Conservation (phyloP, 1,140 invertebrate genomes). For the Penaeus vannamei region DNA sequence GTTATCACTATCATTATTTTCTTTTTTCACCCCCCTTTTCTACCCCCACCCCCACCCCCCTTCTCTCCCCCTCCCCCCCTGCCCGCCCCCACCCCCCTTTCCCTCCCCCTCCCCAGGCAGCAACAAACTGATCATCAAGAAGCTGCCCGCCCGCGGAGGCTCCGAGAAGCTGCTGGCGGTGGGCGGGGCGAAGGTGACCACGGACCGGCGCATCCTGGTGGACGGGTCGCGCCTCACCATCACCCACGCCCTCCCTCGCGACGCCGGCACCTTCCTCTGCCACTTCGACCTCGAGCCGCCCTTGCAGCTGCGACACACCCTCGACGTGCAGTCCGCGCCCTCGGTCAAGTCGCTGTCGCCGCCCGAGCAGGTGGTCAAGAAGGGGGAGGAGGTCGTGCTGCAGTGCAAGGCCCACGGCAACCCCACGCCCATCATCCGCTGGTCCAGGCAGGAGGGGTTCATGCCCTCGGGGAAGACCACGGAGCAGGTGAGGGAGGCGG, state of each 20-base stretch:
- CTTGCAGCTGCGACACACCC: constrained; percentile 35
- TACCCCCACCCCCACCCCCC: no score
- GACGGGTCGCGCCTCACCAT: constrained; percentile 43
- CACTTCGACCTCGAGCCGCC: constrained; percentile 48
- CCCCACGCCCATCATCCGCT: constrained; percentile 46
- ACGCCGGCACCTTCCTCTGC: constrained; percentile 49
- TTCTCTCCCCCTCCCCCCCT: no score
- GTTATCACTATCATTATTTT: no score
- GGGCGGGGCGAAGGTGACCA: constrained; percentile 35
- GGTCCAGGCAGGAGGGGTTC: constrained; percentile 42
- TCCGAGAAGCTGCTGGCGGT: constrained; percentile 40
- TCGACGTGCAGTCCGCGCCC: constrained; percentile 47
- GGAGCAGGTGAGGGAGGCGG: constrained; percentile 6
- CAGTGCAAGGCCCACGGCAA: constrained; percentile 48
- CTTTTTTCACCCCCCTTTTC: no score
- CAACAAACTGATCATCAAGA: constrained; percentile 51
- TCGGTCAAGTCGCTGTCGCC: constrained; percentile 28
- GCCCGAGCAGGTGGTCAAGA: constrained; percentile 20
- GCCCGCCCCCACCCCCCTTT: no score
- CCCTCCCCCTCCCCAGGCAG: neutral
- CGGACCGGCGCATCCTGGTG: constrained; percentile 28
- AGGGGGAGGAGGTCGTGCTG: constrained; percentile 31
- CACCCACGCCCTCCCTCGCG: constrained; percentile 32
- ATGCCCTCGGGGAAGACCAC: constrained; percentile 34
- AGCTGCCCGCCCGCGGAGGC: constrained; percentile 38